These are phyloP conservation scores for Leucosticte australis DNA, from an alignment of 2,113 vertebrate genomes.

Conservation along the genomic window DNA sequence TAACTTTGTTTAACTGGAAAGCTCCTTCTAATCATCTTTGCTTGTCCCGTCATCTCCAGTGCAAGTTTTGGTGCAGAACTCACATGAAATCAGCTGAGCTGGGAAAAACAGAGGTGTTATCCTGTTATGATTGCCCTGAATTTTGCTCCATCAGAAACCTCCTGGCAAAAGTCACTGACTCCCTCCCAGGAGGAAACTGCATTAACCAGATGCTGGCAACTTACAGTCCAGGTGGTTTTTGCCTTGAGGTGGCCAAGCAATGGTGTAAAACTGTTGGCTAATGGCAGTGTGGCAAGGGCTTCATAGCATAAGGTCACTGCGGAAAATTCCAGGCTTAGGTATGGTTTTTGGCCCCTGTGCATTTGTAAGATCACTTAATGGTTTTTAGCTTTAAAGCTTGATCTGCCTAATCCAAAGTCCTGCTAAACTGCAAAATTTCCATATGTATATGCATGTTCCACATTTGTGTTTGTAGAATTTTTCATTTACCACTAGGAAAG, in stretches of 20 bases:
- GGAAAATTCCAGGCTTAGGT: background rate
- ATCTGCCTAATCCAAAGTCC: background rate
- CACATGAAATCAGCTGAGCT: background rate
- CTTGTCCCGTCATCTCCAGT: background rate
- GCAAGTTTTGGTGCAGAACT: background rate
- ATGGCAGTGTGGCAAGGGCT: background rate
- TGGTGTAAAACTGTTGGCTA: background rate
- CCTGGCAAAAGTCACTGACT: background rate
- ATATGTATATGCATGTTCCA: accelerated
- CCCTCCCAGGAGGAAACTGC: background rate
- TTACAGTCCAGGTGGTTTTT: background rate
- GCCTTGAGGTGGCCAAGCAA: background rate
- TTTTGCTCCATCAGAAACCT: background rate
- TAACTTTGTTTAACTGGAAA: background rate
- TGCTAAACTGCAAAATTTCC: background rate
- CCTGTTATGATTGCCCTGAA: background rate
- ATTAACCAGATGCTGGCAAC: background rate
- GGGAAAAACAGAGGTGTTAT: accelerated
- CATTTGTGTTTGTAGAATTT: background rate
- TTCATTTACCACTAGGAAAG: background rate
- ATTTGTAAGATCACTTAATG: background rate
- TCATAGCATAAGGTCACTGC: background rate
- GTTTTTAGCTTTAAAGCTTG: background rate
- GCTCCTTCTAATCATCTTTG: background rate
- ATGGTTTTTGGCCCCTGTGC: background rate